Percentiles rank a stretch among this genome's conserved stretches.
Conservation (phyloP, 2,113 vertebrate genomes). For the Ibidorhyncha struthersii region DNA sequence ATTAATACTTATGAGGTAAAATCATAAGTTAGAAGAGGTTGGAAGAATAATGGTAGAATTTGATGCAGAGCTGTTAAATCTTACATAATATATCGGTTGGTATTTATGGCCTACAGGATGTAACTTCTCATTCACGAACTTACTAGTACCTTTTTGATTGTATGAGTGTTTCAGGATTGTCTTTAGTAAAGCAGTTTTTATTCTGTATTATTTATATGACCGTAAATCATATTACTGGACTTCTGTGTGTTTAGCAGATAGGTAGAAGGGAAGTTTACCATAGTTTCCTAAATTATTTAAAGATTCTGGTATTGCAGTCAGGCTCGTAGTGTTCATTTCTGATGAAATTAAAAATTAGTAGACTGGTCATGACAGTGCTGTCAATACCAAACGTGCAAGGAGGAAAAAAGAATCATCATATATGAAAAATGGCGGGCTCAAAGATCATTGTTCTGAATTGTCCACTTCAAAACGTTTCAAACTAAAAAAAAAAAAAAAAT, state of each 20-base stretch:
- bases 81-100: fast-evolving
- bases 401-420: neutral
- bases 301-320: neutral
- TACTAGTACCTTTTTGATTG: neutral
- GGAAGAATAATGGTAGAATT: neutral
- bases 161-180: neutral
- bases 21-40: neutral
- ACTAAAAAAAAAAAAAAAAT: neutral
- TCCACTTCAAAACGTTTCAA: neutral
- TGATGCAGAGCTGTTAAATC: neutral
- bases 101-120: neutral
- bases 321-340: neutral
- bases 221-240: neutral
- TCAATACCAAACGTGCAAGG: neutral
- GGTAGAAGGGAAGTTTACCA: neutral
- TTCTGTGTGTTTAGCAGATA: neutral
- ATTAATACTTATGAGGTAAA: neutral
- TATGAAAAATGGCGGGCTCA: neutral
- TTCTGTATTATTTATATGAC: neutral
- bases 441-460: neutral
- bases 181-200: neutral
- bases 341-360: neutral
- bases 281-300: neutral
- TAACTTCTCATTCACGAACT: neutral
- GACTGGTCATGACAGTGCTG: neutral